A percentile compares a stretch with the other conserved stretches of the same genome.
These are phyloP conservation scores for Plodia interpunctella DNA, from an alignment of 1,140 invertebrate genomes.

Conservation along the genomic window DNA sequence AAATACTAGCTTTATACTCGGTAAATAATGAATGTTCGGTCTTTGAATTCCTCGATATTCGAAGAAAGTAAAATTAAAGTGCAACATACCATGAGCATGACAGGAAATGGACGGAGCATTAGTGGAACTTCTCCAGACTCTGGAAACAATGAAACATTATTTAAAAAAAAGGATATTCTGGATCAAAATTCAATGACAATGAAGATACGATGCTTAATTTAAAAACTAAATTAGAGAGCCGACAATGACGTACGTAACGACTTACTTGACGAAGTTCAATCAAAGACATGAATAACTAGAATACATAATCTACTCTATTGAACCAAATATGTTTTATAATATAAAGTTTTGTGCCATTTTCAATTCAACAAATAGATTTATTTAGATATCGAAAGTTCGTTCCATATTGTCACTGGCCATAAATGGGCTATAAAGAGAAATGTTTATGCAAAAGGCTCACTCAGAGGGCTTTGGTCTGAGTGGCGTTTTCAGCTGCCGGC, in stretches of 20 bases:
- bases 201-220: not conserved
- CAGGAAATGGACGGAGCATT: conserved; percentile 43
- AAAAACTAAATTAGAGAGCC: not conserved
- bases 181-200: not conserved
- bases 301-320: too few species aligned
- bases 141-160: conserved; percentile 1
- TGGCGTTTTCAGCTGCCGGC: conserved; percentile 30
- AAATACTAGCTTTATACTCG: conserved; percentile 3
- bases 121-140: conserved; percentile 2
- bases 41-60: too few species aligned
- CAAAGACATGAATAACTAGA: too few species aligned
- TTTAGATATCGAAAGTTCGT: too few species aligned
- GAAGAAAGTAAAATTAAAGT: conserved; percentile 26
- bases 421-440: conserved; percentile 28
- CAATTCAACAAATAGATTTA: too few species aligned
- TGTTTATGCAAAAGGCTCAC: not conserved
- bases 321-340: too few species aligned
- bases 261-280: too few species aligned
- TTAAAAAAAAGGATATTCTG: not conserved
- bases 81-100: conserved; percentile 23
- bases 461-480: not conserved
- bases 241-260: too few species aligned
- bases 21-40: too few species aligned
- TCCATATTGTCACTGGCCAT: not conserved
- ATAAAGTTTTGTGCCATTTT: too few species aligned